Percentiles rank a stretch among this genome's conserved stretches.
phyloP scores from a whole-genome alignment of 2,888 invertebrate genomes.

The Agonopterix alstromeriana region DNA sequence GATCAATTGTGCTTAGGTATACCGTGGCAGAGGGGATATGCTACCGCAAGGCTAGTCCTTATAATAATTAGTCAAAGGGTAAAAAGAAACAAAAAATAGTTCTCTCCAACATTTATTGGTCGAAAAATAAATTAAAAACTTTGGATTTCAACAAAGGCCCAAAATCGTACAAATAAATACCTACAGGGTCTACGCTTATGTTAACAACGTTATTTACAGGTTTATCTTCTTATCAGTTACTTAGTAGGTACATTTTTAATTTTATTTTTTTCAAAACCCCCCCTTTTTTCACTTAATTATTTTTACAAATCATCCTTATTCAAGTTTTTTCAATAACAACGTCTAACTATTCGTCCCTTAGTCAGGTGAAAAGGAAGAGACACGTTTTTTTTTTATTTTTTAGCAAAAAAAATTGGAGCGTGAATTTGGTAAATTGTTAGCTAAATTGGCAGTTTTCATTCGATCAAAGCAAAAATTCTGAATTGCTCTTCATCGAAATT shows the following conservation, averaged over 20 bases:
- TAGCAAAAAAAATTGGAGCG: not conserved
- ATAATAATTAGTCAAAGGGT: too few relatives aligned
- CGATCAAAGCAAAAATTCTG: too few relatives aligned
- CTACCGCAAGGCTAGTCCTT: too few relatives aligned
- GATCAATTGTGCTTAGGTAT: too few relatives aligned
- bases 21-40: too few relatives aligned
- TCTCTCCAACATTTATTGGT: constrained; percentile 77
- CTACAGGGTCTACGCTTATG: constrained; percentile 63
- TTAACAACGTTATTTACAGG: constrained; percentile 68
- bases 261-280: constrained; percentile 12
- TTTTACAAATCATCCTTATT: constrained; percentile 39
- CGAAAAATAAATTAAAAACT: constrained; percentile 77
- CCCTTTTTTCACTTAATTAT: constrained; percentile 22
- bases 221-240: constrained; percentile 28
- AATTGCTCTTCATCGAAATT: not conserved
- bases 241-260: constrained; percentile 46
- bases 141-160: constrained; percentile 75
- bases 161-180: constrained; percentile 75
- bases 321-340: constrained; percentile 35
- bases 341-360: constrained; percentile 42
- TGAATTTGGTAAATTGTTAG: not conserved
- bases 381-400: constrained; percentile 3
- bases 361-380: constrained; percentile 35
- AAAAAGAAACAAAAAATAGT: constrained; percentile 41
- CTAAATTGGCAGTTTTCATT: not conserved